These are phyloP conservation scores for Phalacrocorax carbo DNA, from an alignment of 2,113 vertebrate species.

Conservation along the genomic window DNA sequence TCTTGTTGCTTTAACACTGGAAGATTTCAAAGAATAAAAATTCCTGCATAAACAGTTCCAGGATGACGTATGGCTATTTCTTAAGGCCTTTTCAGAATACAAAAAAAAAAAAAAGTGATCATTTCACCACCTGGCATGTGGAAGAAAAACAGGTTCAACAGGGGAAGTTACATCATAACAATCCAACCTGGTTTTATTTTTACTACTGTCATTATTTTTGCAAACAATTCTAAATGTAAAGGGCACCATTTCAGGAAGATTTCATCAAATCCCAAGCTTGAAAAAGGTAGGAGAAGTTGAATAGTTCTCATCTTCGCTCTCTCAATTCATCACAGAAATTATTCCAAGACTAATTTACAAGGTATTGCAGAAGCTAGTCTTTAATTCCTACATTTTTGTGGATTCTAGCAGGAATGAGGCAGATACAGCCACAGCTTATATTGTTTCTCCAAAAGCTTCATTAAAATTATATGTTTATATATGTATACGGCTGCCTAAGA, in stretches of 20 bases:
- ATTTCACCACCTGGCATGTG: background rate
- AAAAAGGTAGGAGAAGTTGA: background rate
- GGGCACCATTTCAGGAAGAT: slow-evolving; percentile 20
- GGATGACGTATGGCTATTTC: slow-evolving; percentile 65
- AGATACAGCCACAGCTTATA: slow-evolving; percentile 30
- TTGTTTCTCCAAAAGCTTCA: slow-evolving; percentile 46
- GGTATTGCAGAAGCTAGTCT: slow-evolving; percentile 35
- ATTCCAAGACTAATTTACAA: slow-evolving; percentile 55
- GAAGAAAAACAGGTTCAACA: slow-evolving; percentile 16
- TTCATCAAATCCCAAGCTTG: background rate
- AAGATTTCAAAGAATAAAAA: slow-evolving; percentile 93
- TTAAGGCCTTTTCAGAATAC: slow-evolving; percentile 40
- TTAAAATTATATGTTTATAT: slow-evolving; percentile 34
- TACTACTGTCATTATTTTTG: background rate
- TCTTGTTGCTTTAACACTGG: slow-evolving; percentile 99
- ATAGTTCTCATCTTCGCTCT: background rate
- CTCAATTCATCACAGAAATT: slow-evolving; percentile 27
- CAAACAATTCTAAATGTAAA: background rate
- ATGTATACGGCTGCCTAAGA: background rate
- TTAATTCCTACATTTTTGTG: slow-evolving; percentile 49
- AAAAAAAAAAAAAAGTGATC: background rate
- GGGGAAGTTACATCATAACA: background rate
- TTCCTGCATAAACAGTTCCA: slow-evolving; percentile 75
- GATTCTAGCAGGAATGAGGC: slow-evolving; percentile 36
- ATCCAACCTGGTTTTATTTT: background rate